Conservation (phyloP, 1,140 invertebrate genomes). For the Asbolus verrucosus region DNA sequence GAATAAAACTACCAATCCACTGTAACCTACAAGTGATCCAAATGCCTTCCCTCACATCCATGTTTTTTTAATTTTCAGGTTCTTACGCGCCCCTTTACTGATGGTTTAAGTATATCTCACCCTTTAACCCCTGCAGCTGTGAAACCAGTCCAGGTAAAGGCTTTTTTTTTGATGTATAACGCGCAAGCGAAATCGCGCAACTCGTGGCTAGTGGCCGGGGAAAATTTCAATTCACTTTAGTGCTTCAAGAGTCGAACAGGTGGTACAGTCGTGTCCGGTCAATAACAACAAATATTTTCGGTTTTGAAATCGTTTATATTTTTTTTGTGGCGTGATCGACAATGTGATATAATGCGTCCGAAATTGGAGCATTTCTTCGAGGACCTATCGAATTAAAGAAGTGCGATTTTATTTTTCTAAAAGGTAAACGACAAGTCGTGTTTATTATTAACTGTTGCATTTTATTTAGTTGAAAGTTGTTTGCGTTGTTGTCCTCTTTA, state of each 20-base stretch:
- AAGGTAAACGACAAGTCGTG: constrained; percentile 4
- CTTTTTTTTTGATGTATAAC: neutral
- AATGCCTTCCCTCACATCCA: too few species aligned
- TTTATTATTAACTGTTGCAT: neutral
- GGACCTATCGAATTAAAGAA: constrained; percentile 1
- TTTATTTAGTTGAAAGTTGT: constrained; percentile 27
- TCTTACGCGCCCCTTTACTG: too few species aligned
- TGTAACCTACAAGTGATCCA: too few species aligned
- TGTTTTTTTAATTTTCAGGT: neutral
- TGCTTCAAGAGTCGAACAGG: constrained; percentile 31
- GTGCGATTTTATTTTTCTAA: constrained; percentile 13
- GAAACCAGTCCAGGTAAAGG: neutral
- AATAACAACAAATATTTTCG: neutral
- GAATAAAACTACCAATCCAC: too few species aligned
- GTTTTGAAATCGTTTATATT: constrained; percentile 10
- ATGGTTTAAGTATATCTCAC: too few species aligned
- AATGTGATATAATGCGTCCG: constrained; percentile 9
- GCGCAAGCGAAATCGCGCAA: constrained; percentile 31
- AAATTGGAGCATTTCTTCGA: neutral
- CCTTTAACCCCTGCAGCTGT: neutral
- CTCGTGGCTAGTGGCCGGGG: constrained; percentile 35
- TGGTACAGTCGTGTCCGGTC: constrained; percentile 15
- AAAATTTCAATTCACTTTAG: constrained; percentile 40
- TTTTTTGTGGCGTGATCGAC: constrained; percentile 6
- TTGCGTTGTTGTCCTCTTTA: constrained; percentile 35